phyloP scores from a whole-genome alignment of 2,797 vertebrate species.

The Spinus olivaceus region DNA sequence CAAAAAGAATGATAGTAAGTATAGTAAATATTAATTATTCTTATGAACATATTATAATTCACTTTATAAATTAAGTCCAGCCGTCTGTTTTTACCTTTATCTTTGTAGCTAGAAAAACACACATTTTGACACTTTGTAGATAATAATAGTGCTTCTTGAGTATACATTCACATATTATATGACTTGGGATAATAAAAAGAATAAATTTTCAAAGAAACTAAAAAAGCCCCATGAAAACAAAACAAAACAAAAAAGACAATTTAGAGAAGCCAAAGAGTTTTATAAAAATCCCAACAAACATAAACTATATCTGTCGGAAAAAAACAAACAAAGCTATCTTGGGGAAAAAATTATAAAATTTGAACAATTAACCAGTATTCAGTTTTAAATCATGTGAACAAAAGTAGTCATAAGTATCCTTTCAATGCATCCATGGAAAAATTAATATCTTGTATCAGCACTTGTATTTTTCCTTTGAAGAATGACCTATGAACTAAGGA shows the following conservation, averaged over 20 bases:
- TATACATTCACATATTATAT: not conserved
- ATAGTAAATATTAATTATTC: not conserved
- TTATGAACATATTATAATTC: not conserved
- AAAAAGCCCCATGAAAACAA: not conserved
- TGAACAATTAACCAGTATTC: not conserved
- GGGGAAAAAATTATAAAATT: accelerated
- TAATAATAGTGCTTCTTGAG: not conserved
- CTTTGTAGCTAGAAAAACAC: not conserved
- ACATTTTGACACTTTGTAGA: not conserved
- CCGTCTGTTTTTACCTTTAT: not conserved
- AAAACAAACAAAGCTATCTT: not conserved
- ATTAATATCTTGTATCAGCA: not conserved
- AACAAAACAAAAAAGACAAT: not conserved
- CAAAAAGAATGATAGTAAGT: not conserved
- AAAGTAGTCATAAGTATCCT: not conserved
- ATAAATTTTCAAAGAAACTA: not conserved
- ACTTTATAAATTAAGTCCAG: not conserved
- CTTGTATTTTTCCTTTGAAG: not conserved
- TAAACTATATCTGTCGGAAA: not conserved
- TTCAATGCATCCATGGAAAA: not conserved
- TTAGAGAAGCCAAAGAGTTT: not conserved
- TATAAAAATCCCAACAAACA: not conserved
- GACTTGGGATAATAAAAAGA: not conserved
- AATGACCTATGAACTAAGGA: not conserved
- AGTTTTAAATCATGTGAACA: not conserved